A percentile compares a stretch with the other conserved stretches of the same genome.
These are phyloP conservation scores for Drosophila cracens DNA, from an alignment of 2,888 invertebrate species.

Conservation along the genomic window DNA sequence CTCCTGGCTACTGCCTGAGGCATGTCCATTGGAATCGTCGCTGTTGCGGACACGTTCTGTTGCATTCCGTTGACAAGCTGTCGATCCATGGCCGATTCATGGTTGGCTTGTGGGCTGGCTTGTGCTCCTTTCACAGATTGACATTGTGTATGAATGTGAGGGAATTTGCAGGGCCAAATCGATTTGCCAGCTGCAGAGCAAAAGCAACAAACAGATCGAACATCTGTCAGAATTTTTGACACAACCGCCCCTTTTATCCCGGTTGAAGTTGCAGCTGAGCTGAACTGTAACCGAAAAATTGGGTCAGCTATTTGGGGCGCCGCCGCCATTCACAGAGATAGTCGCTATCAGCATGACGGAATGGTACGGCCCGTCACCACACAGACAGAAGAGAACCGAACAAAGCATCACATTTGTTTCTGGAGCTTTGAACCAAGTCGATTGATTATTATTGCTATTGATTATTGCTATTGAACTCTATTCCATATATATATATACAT, in stretches of 20 bases:
- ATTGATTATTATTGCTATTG: slow-evolving; percentile 58
- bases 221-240: slow-evolving; percentile 29
- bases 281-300: slow-evolving; percentile 33
- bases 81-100: no score
- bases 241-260: not conserved
- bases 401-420: slow-evolving; percentile 2
- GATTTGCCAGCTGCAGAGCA: slow-evolving; percentile 1
- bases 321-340: slow-evolving; percentile 6
- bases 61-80: slow-evolving; percentile 10
- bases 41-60: slow-evolving; percentile 5
- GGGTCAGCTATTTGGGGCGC: slow-evolving; percentile 59
- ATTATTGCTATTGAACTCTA: slow-evolving; percentile 64
- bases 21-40: not conserved
- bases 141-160: not conserved
- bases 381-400: not conserved
- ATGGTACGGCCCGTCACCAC: slow-evolving; percentile 8
- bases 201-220: slow-evolving; percentile 12
- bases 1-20: no score
- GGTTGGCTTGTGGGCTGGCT: not conserved
- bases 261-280: slow-evolving; percentile 25
- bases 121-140: not conserved
- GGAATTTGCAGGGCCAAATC: not conserved
- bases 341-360: slow-evolving; percentile 39
- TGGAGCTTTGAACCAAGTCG: slow-evolving; percentile 14
- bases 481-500: slow-evolving; percentile 40